These are phyloP conservation scores for Ciconia stormi DNA, from an alignment of 2,113 vertebrate genomes.

Conservation along the genomic window DNA sequence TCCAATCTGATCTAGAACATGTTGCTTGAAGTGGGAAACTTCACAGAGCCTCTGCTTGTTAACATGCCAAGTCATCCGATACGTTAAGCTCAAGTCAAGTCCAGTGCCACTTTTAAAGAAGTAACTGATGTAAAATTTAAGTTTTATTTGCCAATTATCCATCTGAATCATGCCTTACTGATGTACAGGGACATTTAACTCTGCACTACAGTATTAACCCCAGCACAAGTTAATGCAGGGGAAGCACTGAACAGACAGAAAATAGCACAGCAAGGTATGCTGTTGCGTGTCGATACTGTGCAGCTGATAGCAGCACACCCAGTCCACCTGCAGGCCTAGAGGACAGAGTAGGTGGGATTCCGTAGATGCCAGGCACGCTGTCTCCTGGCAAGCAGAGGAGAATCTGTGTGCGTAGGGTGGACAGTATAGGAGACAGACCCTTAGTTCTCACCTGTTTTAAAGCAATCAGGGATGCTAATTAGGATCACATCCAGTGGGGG, in stretches of 20 bases:
- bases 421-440: background rate
- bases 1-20: background rate
- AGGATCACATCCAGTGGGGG: background rate
- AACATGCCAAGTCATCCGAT: background rate
- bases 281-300: background rate
- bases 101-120: background rate
- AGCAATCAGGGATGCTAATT: background rate
- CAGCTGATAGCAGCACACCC: background rate
- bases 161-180: background rate
- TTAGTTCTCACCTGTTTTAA: background rate
- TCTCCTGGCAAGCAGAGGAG: background rate
- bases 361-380: background rate
- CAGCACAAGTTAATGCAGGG: background rate
- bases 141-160: background rate
- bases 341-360: background rate
- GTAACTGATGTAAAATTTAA: background rate
- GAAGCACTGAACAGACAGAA: background rate
- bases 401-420: background rate
- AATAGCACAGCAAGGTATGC: rapidly evolving
- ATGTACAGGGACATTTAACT: background rate
- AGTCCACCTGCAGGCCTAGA: background rate
- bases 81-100: background rate
- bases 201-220: background rate
- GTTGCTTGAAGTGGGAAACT: background rate
- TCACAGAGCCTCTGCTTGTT: background rate